Base-by-base conservation (phyloP, 2,888 invertebrate species). In the Drosophila paranaensis region DNA sequence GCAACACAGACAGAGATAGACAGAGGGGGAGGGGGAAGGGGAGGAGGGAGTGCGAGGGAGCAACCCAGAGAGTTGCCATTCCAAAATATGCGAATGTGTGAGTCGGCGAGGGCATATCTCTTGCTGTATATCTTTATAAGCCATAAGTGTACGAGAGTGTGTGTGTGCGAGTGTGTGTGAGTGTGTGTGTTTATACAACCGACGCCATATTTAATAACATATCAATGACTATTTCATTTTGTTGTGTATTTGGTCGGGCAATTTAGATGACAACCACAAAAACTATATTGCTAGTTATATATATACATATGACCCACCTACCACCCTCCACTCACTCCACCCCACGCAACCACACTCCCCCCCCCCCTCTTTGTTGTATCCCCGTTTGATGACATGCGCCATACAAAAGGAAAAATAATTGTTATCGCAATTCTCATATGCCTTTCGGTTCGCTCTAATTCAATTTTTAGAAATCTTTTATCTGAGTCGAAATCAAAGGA, bases 201-300 rank as follows among this genome's bases (percentile, higher is more conserved):
- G 73, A 76, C 78, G 84, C 82, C 82, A 82, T 81, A 82, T 82
- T 82, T 83, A 82, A 83, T 83, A 82, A 81, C 83, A 83, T 79
- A 83, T 82, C 80, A 83, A 81, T 82, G 81, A 77, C 80, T 81
- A 73, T 83, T 83, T 77, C 72, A 82, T 76, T 81, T 73, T 71
- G 57, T 65, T 72, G 69, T 72, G 33, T 76, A 60, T 76, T 61
- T 68, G 60, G 50, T 45, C 55, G 60, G 68, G 58, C 76, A 76
- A 72, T 76, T 76, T 69, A 68, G 69, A 62, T 51, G 68, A 62
- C 61, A 68, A 40, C 27, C 53, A 37, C 51, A 50, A 62, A 64
- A 69, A 69, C 74, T 73, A 74, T 58, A 37, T 68, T 48, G 16
- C 33, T 5, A 14, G 16, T 50, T 50, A 13, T 50, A 50, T 20